Percentiles rank a stretch among this genome's conserved stretches.
phyloP scores from a whole-genome alignment of 1,140 invertebrate genomes.

The Oncopeltus fasciatus region DNA sequence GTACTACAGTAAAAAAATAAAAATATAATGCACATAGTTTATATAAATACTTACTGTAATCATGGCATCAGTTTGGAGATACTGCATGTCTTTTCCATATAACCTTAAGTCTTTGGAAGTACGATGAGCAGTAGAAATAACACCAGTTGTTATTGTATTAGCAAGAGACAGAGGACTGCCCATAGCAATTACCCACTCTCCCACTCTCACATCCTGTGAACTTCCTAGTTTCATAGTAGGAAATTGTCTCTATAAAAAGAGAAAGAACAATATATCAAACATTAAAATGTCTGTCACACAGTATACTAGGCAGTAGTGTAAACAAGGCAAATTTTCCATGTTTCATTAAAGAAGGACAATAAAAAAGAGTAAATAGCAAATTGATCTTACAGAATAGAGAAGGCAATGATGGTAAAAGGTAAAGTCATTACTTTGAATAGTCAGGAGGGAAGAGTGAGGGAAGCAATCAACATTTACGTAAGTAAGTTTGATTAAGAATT shows the following conservation, averaged over 20 bases:
- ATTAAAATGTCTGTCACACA: no score
- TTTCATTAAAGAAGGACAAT: background rate
- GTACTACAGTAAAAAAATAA: no score
- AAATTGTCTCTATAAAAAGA: conserved; percentile 42
- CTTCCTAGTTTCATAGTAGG: conserved; percentile 36
- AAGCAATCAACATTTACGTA: no score
- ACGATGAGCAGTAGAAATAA: conserved; percentile 53
- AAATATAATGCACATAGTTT: no score
- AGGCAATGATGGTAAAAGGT: background rate
- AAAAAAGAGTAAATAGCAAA: background rate
- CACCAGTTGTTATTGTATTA: conserved; percentile 46
- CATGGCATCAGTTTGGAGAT: conserved; percentile 89
- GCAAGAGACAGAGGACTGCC: conserved; percentile 42
- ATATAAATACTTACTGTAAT: conserved; percentile 60
- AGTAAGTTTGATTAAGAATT: no score
- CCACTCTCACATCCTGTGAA: conserved; percentile 36
- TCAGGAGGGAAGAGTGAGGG: no score
- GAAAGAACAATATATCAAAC: conserved; percentile 14
- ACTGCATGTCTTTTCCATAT: conserved; percentile 65
- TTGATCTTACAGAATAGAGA: no score
- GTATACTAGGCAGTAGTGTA: no score
- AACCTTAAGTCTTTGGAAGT: conserved; percentile 68
- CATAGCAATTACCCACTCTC: conserved; percentile 48
- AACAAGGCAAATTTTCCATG: no score
- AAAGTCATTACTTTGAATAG: no score